Percentiles rank a stretch among this genome's conserved stretches.
These are phyloP conservation scores for Brachypterus glaber DNA, from an alignment of 2,888 invertebrate species.

Conservation along the genomic window DNA sequence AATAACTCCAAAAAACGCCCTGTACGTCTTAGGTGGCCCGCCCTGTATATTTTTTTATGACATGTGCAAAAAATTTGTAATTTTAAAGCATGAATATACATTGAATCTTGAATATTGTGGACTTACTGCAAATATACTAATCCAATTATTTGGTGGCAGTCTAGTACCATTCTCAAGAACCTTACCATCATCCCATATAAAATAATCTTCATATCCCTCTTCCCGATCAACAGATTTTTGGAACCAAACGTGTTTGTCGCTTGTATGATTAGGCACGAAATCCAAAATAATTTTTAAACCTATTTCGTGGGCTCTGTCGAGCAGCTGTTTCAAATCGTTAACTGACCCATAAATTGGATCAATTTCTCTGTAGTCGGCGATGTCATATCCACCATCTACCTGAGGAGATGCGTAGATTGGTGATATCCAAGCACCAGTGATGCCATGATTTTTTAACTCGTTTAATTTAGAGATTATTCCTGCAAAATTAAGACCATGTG, in stretches of 20 bases:
- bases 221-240: constrained; percentile 51
- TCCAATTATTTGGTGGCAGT: constrained; percentile 70
- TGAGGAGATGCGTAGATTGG: constrained; percentile 77
- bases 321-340: constrained; percentile 55
- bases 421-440: constrained; percentile 72
- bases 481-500: too few relatives aligned
- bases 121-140: too few relatives aligned
- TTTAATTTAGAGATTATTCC: constrained; percentile 44
- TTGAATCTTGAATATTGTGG: too few relatives aligned
- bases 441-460: constrained; percentile 48
- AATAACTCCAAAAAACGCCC: too few relatives aligned
- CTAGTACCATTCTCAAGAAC: constrained; percentile 38
- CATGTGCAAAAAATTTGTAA: too few relatives aligned
- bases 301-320: constrained; percentile 46
- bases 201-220: constrained; percentile 61
- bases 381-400: constrained; percentile 81
- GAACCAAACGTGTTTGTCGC: constrained; percentile 77
- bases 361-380: constrained; percentile 65
- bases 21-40: too few relatives aligned
- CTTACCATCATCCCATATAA: constrained; percentile 63
- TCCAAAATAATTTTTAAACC: constrained; percentile 46
- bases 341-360: constrained; percentile 66
- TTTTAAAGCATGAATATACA: too few relatives aligned
- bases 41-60: too few relatives aligned
- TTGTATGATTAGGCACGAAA: constrained; percentile 60